Percentiles rank a stretch among this genome's conserved stretches.
Conservation (phyloP, 1,140 invertebrate genomes). For the Propsilocerus akamusi region DNA sequence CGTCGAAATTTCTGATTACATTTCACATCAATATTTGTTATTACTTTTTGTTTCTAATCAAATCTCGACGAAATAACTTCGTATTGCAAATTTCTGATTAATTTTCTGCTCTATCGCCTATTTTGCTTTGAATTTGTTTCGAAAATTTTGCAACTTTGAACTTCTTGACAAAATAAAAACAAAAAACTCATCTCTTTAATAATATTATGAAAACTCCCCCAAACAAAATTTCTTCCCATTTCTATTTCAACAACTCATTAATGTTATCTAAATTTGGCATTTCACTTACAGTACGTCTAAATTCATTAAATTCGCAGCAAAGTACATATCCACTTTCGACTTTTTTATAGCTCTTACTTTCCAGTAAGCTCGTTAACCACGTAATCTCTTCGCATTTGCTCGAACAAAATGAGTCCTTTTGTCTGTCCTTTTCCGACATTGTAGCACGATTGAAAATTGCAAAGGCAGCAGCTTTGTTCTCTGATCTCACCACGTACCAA, state of each 20-base stretch:
- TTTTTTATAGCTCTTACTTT: background rate
- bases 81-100: too few species aligned
- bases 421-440: background rate
- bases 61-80: too few species aligned
- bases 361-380: background rate
- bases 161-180: too few species aligned
- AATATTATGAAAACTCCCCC: too few species aligned
- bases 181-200: too few species aligned
- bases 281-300: constrained; percentile 4
- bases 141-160: too few species aligned
- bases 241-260: constrained; percentile 2
- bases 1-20: too few species aligned
- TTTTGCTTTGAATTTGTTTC: too few species aligned
- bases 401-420: background rate
- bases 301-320: constrained; percentile 6
- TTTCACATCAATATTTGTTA: too few species aligned
- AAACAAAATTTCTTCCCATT: background rate
- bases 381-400: constrained; percentile 4
- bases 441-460: background rate
- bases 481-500: background rate
- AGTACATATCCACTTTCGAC: background rate
- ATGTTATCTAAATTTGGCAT: constrained; percentile 2
- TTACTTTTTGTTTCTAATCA: too few species aligned
- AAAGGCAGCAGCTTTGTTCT: background rate
- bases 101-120: too few species aligned